A percentile compares a stretch with the other conserved stretches of the same genome.
Conservation (phyloP, 2,113 vertebrate genomes). For the Peucedramus taeniatus region DNA sequence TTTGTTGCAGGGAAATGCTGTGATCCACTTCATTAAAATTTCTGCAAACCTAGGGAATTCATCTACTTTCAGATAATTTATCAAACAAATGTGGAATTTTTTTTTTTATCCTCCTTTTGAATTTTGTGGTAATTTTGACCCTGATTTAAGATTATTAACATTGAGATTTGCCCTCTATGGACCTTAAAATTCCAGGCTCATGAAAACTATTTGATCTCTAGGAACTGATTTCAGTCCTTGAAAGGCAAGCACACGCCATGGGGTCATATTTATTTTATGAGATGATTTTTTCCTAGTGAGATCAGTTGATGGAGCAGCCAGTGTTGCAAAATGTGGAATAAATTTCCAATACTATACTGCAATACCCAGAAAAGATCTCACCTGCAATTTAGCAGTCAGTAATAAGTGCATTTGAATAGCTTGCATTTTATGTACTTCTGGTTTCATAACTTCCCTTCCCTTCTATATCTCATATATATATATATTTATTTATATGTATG, state of each 20-base stretch:
- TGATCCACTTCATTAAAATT: background rate
- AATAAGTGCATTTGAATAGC: constrained; percentile 13
- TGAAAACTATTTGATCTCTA: constrained; percentile 23
- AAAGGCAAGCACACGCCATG: constrained; percentile 8
- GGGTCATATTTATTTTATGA: constrained; percentile 57
- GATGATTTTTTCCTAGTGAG: constrained; percentile 61
- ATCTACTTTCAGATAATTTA: background rate
- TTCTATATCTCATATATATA: background rate
- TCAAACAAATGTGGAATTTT: background rate
- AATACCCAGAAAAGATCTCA: constrained; percentile 31
- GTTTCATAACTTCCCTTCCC: constrained; percentile 38
- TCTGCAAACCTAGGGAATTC: background rate
- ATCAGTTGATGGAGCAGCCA: constrained; percentile 41
- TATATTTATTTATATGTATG: background rate
- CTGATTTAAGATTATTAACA: background rate
- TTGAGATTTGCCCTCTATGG: background rate
- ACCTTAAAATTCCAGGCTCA: constrained; percentile 2
- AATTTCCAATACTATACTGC: background rate
- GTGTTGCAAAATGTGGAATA: constrained; percentile 3
- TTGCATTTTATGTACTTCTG: background rate
- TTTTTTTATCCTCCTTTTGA: background rate
- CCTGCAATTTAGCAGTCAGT: constrained; percentile 10
- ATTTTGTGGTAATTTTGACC: constrained; percentile 25
- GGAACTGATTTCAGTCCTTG: constrained; percentile 51
- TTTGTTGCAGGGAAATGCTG: background rate